phyloP scores from a whole-genome alignment of 2,888 invertebrate species.

The Catocala nupta region DNA sequence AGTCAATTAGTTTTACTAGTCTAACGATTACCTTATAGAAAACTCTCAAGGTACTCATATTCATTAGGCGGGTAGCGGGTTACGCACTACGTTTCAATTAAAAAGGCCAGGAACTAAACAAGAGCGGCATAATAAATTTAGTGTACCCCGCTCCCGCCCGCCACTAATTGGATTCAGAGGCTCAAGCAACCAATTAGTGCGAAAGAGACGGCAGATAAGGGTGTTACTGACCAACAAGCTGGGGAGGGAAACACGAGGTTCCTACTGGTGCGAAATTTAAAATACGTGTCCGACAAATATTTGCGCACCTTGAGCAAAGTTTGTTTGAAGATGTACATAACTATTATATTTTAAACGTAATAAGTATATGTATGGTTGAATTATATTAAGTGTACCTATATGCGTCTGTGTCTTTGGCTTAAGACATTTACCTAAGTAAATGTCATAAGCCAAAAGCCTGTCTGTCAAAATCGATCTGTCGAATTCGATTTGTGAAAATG shows the following conservation, averaged over 20 bases:
- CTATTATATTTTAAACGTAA: too few relatives aligned
- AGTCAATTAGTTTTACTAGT: conserved; percentile 11
- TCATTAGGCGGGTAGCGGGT: conserved; percentile 63
- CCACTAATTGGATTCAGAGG: conserved; percentile 81
- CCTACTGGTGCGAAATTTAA: conserved; percentile 38
- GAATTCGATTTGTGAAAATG: background rate
- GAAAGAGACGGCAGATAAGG: conserved; percentile 60
- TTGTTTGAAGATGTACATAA: background rate
- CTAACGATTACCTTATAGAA: conserved; percentile 48
- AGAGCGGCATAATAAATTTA: conserved; percentile 79
- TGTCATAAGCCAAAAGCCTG: too few relatives aligned
- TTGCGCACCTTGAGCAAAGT: background rate
- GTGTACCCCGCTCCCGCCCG: conserved; percentile 65
- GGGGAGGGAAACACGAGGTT: conserved; percentile 40
- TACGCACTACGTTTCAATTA: conserved; percentile 82
- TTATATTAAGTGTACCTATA: too few relatives aligned
- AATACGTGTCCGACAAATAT: conserved; percentile 20
- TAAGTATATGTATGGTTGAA: too few relatives aligned
- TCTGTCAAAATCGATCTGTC: too few relatives aligned
- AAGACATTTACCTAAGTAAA: too few relatives aligned
- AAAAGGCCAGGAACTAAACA: conserved; percentile 78
- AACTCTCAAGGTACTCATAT: conserved; percentile 50
- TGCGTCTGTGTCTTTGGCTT: too few relatives aligned
- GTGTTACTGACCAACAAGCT: conserved; percentile 43
- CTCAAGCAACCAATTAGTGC: conserved; percentile 77